Evolutionary conservation across 2,113 vertebrate species (phyloP), one percentile per base, ranked within the genome.

Genomic region (Eclectus roratus): DNA sequence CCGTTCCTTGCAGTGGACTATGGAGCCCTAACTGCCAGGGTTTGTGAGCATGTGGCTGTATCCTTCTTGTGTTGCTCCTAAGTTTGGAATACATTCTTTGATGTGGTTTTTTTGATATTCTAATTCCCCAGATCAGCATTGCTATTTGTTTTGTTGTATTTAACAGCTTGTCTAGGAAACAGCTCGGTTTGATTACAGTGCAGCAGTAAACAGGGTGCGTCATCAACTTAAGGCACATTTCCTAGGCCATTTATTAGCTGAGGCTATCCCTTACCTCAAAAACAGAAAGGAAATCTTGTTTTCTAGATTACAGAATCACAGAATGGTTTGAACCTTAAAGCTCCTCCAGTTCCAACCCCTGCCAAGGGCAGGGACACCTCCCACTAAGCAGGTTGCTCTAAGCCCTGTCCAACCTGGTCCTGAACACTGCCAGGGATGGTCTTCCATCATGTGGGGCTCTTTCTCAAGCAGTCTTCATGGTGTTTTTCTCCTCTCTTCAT

Each of bases 11-110:
- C 23, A 8, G 37, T 43, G 46, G 35, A 2, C 43, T 41, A 9
- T 13, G 4, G 31, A n/a, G 44, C 53, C 39, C 13, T 6, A 41
- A 8, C 25, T 19, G 8, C 1, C 1, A 21, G 12, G 1, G 1
- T 7, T 46, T 15, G 8, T 76, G 33, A 37, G 23, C 4, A 1
- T 6, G 24, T 10, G 4, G 33, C 24, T 46, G 0, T 0, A 4
- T 7, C 58, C 53, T 68, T 21, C 76, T 7, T 6, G 63, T 4
- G 44, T 60, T 58, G 5, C 6, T 17, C 60, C 50, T 10, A 20
- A 8, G 8, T 21, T 3, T 53, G 76, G 39, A 19, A 35, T 12
- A 7, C 9, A 3, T 52, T 5, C 31, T 52, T 0, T 35, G 41
- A 3, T 2, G 9, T 3, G 0, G 5, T 27, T 11, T 31, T 71